phyloP scores from a whole-genome alignment of 1,140 invertebrate genomes.

The Ceratosolen fusciceps region DNA sequence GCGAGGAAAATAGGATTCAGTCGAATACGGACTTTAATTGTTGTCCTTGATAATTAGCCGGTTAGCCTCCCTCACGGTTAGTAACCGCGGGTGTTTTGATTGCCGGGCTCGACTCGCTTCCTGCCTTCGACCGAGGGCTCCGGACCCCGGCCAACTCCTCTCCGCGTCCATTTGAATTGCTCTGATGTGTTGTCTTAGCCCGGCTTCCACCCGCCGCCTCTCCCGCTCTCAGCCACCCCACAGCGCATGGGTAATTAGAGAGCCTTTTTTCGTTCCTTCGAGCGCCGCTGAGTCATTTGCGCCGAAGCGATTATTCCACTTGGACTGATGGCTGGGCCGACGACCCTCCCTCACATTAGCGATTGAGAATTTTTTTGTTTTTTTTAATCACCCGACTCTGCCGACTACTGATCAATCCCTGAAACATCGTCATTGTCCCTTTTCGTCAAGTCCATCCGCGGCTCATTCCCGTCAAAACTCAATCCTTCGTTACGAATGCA shows the following conservation, averaged over 20 bases:
- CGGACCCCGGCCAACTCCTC: not conserved
- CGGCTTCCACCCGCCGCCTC: not conserved
- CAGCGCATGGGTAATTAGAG: not conserved
- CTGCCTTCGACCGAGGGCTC: no score
- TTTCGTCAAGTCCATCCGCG: no score
- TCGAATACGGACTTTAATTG: not conserved
- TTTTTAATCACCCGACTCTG: not conserved
- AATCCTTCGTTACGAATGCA: no score
- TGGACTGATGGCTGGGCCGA: not conserved
- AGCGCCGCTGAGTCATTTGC: not conserved
- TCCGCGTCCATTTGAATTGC: not conserved
- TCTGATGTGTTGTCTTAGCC: constrained; percentile 27
- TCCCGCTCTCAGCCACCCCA: not conserved
- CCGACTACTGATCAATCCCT: not conserved
- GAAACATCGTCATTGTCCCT: no score
- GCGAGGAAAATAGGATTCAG: not conserved
- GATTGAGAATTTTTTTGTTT: not conserved
- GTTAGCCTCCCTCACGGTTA: not conserved
- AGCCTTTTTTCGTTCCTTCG: not conserved
- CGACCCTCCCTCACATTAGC: not conserved
- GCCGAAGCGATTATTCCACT: not conserved
- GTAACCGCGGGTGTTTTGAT: constrained; percentile 15
- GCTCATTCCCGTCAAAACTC: no score
- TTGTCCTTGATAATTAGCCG: constrained; percentile 44
- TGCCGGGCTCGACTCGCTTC: not conserved